Conservation (phyloP, 2,113 vertebrate species). For the Poeciliopsis prolifica region DNA sequence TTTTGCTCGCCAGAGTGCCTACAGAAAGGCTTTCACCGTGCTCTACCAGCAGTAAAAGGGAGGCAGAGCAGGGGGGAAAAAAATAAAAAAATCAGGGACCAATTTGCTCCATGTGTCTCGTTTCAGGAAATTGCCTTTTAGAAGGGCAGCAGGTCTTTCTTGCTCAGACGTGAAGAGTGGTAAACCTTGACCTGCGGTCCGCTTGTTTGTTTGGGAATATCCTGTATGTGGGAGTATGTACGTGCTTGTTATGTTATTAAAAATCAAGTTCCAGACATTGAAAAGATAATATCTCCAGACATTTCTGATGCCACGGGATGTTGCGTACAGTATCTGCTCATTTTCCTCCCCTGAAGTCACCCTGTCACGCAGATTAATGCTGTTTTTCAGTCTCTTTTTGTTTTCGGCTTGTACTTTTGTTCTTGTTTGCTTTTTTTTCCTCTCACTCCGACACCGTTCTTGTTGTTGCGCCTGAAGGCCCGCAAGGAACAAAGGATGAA, state of each 20-base stretch:
- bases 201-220: slow-evolving; percentile 55
- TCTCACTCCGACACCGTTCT: slow-evolving; percentile 5
- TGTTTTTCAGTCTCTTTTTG: slow-evolving; percentile 25
- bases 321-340: slow-evolving; percentile 34
- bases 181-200: slow-evolving; percentile 40
- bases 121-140: slow-evolving; percentile 77
- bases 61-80: slow-evolving; percentile 17
- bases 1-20: slow-evolving; percentile 69
- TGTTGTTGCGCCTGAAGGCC: slow-evolving; percentile 33
- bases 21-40: slow-evolving; percentile 64
- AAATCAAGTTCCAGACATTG: slow-evolving; percentile 11
- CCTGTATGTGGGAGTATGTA: slow-evolving; percentile 10
- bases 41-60: slow-evolving; percentile 61
- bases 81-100: slow-evolving; percentile 28
- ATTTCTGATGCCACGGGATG: slow-evolving; percentile 35
- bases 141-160: slow-evolving; percentile 59
- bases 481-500: slow-evolving; percentile 17
- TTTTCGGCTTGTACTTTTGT: slow-evolving; percentile 18
- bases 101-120: slow-evolving; percentile 69
- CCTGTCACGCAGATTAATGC: slow-evolving; percentile 26
- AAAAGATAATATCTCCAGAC: slow-evolving; percentile 57
- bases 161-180: slow-evolving; percentile 39
- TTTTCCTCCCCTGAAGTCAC: slow-evolving; percentile 48
- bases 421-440: slow-evolving; percentile 10
- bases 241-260: slow-evolving; percentile 24